Evolutionary conservation across 2,113 vertebrate species (phyloP).

Genomic region (Ellobius talpinus): DNA sequence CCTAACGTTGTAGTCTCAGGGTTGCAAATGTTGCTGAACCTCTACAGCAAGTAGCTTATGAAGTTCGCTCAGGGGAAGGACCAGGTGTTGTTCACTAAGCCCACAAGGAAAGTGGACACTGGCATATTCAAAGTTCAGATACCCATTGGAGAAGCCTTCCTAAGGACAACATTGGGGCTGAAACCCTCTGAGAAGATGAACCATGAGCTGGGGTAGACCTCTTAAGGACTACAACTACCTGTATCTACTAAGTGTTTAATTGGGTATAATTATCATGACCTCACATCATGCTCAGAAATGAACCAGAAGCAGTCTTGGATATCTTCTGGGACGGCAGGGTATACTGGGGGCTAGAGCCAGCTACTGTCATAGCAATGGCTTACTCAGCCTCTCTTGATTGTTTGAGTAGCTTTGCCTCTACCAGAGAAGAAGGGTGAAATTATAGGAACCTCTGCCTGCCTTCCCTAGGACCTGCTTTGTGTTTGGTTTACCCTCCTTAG

Average conservation of each 20-base stretch:
- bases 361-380: background rate
- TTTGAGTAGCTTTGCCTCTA: background rate
- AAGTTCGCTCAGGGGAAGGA: rapidly evolving
- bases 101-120: background rate
- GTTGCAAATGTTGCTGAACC: background rate
- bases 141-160: background rate
- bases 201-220: background rate
- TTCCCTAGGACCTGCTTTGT: background rate
- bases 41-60: background rate
- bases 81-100: too few relatives aligned
- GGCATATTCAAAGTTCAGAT: background rate
- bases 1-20: background rate
- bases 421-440: background rate
- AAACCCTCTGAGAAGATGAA: background rate
- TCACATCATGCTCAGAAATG: constrained; percentile 9
- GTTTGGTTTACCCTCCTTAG: background rate
- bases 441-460: background rate
- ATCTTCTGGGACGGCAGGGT: background rate
- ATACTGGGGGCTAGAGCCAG: background rate
- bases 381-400: background rate
- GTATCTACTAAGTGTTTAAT: constrained; percentile 12
- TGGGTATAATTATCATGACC: background rate
- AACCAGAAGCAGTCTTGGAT: background rate
- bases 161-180: too few relatives aligned
- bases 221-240: background rate